Evolutionary conservation across 2,888 invertebrate genomes (phyloP), one percentile per base, ranked within the genome.

Genomic region (Cephus rjabovi): DNA sequence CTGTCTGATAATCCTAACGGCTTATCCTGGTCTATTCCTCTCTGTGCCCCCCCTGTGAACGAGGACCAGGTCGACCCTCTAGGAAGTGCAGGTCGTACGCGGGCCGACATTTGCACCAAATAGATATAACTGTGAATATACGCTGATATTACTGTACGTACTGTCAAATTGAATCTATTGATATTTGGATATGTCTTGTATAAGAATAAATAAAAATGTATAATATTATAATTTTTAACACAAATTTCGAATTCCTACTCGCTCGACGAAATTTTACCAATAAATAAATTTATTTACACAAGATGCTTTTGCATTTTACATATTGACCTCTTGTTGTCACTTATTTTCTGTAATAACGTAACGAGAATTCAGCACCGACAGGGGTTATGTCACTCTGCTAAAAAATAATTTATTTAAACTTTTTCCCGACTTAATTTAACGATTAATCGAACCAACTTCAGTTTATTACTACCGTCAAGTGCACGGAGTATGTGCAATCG

Each of bases 1-100:
- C 90, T 87, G 89, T 88, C 89, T 87, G 89, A 89, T 90, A 90
- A 90, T 90, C 89, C 90, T 85, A 85, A 87, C 83, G 86, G 90
- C 89, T 90, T 90, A 90, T 90, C 89, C 86, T 79, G 80, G 82
- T 79, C 85, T 81, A 80, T 81, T 75, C 76, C 81, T 79, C 82
- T 77, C 79, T 79, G 79, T 78, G 75, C 75, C 79, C 80, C 78
- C 81, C 73, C 69, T 1, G 70, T 80, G 84, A 83, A 84, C 76
- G 82, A 84, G 82, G 83, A 83, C 81, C 82, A 30, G 74, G 86
- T 56, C 40, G 40, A 56, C 23, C 40, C 40, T 40, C 40, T 23
- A 23, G 40, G 1, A 56, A 56, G 40, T 56, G 23, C 40, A 23
- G 40, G 40, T 56, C 40, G 40, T 56, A 56, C 40, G 23, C 40